Base-by-base conservation (phyloP, 2,113 vertebrate genomes). In the Fregata magnificens region DNA sequence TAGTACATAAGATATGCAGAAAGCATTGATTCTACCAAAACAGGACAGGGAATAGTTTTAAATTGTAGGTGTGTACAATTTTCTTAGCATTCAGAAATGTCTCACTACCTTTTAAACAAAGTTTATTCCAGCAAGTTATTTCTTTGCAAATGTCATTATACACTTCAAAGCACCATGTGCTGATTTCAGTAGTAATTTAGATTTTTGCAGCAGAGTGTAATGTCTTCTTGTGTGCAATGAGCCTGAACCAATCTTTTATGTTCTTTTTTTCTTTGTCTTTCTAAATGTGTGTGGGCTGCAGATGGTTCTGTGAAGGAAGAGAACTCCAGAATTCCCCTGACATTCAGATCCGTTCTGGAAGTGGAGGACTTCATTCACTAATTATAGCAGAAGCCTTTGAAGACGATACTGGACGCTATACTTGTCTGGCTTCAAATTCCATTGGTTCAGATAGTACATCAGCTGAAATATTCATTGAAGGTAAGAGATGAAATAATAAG, bases 221-320 rank as follows among this genome's bases (percentile, higher is more conserved):
- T 87, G 66, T 88, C 69, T 77, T 95, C 73, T 77, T 87, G 53
- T 65, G 81, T 91, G 63, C 2, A 0, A 86, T 88, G 77, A 81
- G 44, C 89, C 47, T 84, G 66, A 96, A 95, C 71, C 83, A 81
- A 63, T 93, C 44, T 73, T 80, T 93, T 80, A 55, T 83, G 70
- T 63, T 70, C 18, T 88, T 78, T 93, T 85, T 93, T 52, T 25
- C 45, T 92, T 53, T 94, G 21, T 88, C 72, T 97, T 89, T 82
- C 50, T 95, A 91, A 91, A 95, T 87, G 13, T 74, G 73, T 96
- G 95, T 91, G 95, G 90, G 83, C 93, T 92, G 52, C 98, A 99
- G 99, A 98, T 99, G 99, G 99, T 99, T 99, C 98, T 99, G 99
- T 97, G 99, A 99, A 98, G 99, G 99, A 34, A 99, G 98, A 40